These are phyloP conservation scores for Melanocharis versteri DNA, from an alignment of 2,113 vertebrate species.

Conservation along the genomic window DNA sequence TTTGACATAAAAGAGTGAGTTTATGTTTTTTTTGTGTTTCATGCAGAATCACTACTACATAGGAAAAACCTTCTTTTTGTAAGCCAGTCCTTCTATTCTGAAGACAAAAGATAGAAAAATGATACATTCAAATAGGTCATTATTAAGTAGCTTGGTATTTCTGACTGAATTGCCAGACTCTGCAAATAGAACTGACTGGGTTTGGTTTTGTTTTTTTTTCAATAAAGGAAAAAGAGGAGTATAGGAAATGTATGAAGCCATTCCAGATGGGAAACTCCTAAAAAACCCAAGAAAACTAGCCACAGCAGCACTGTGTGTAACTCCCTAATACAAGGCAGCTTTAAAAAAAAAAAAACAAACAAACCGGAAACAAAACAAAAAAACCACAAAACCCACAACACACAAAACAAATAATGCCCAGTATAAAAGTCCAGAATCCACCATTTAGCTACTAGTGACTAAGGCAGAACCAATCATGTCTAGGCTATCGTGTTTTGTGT, in stretches of 20 bases:
- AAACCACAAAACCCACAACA: not conserved
- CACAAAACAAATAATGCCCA: not conserved
- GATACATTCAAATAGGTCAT: not conserved
- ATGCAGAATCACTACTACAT: not conserved
- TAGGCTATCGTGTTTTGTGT: not conserved
- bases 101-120: not conserved
- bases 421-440: not conserved
- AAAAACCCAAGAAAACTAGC: too few species aligned
- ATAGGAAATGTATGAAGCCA: not conserved
- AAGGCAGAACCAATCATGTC: not conserved
- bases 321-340: not conserved
- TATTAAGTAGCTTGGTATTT: not conserved
- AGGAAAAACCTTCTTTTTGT: not conserved
- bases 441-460: not conserved
- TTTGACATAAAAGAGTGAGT: not conserved
- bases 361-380: too few species aligned
- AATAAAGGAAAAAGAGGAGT: not conserved
- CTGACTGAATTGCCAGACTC: not conserved
- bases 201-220: not conserved
- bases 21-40: not conserved
- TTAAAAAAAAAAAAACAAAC: not conserved
- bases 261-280: not conserved
- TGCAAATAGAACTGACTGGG: not conserved
- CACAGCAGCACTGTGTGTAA: not conserved
- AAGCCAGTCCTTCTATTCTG: not conserved